phyloP scores from a whole-genome alignment of 37 sponge, comb jelly and placozoan species.

The Ianthella basta region DNA sequence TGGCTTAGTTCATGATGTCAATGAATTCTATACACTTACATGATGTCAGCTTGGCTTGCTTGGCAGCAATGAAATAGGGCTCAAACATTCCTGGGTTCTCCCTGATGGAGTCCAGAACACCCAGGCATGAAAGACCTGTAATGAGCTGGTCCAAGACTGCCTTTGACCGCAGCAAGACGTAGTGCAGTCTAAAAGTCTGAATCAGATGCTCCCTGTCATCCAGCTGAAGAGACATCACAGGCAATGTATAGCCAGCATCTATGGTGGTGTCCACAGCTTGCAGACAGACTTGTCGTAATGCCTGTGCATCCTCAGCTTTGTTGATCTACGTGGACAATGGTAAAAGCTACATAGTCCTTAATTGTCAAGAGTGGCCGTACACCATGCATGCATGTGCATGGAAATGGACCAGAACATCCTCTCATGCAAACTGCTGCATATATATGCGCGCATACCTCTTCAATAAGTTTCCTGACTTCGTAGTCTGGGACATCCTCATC shows the following conservation, averaged over 20 bases:
- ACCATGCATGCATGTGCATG: background rate
- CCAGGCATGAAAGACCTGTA: background rate
- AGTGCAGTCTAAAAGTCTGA: background rate
- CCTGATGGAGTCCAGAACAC: background rate
- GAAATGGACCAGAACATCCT: background rate
- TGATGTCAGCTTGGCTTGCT: constrained; percentile 1
- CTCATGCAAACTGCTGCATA: too few relatives aligned
- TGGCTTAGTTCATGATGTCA: too few relatives aligned
- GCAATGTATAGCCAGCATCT: constrained; percentile 6
- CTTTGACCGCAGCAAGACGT: background rate
- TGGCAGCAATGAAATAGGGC: background rate
- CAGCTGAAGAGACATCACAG: background rate
- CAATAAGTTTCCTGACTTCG: background rate
- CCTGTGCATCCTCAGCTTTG: background rate
- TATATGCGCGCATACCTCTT: background rate
- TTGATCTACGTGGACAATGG: too few relatives aligned
- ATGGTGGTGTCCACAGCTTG: background rate
- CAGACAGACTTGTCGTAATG: background rate
- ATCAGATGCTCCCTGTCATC: background rate
- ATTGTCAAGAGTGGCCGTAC: too few relatives aligned
- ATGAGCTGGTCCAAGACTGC: constrained; percentile 16
- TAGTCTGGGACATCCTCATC: constrained; percentile 20
- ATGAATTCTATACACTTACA: constrained; percentile 1
- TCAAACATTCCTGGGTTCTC: background rate
- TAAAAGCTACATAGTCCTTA: background rate